phyloP scores from a whole-genome alignment of 2,888 invertebrate species.

The Drosophila anceps region DNA sequence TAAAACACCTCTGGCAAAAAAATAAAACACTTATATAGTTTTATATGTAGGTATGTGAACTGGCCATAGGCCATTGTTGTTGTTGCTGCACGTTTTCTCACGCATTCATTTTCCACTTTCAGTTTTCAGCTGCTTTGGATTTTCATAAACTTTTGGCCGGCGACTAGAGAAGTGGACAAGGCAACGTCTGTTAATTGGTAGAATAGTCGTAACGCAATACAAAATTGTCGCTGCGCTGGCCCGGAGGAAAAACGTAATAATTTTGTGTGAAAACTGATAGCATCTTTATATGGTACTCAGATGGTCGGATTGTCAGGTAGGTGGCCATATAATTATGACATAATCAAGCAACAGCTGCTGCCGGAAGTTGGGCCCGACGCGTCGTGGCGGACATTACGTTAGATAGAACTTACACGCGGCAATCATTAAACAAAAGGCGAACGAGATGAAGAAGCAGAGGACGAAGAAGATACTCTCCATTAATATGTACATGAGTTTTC shows the following conservation, averaged over 20 bases:
- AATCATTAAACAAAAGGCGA: neutral
- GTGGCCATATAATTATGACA: slow-evolving; percentile 66
- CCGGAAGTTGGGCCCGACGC: slow-evolving; percentile 58
- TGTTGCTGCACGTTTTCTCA: slow-evolving; percentile 68
- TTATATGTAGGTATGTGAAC: slow-evolving; percentile 33
- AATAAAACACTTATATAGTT: slow-evolving; percentile 12
- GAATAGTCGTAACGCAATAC: slow-evolving; percentile 44
- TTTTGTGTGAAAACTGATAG: slow-evolving; percentile 74
- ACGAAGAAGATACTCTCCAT: neutral
- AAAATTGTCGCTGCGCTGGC: slow-evolving; percentile 42
- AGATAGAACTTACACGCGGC: slow-evolving; percentile 31
- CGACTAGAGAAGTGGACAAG: slow-evolving; percentile 41
- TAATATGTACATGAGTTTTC: slow-evolving; percentile 13
- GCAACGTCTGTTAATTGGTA: slow-evolving; percentile 64
- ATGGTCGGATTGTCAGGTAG: slow-evolving; percentile 33
- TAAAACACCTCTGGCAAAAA: slow-evolving; percentile 54
- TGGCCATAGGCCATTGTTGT: slow-evolving; percentile 50
- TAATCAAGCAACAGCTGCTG: slow-evolving; percentile 46
- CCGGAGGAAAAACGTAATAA: slow-evolving; percentile 59
- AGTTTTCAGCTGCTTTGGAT: slow-evolving; percentile 60
- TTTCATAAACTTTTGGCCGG: slow-evolving; percentile 70
- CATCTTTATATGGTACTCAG: slow-evolving; percentile 61
- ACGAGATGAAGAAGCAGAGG: neutral
- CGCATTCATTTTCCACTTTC: slow-evolving; percentile 79
- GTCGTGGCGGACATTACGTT: slow-evolving; percentile 16